phyloP scores from a whole-genome alignment of 2,797 vertebrate species.

The Poeciliopsis gracilis region DNA sequence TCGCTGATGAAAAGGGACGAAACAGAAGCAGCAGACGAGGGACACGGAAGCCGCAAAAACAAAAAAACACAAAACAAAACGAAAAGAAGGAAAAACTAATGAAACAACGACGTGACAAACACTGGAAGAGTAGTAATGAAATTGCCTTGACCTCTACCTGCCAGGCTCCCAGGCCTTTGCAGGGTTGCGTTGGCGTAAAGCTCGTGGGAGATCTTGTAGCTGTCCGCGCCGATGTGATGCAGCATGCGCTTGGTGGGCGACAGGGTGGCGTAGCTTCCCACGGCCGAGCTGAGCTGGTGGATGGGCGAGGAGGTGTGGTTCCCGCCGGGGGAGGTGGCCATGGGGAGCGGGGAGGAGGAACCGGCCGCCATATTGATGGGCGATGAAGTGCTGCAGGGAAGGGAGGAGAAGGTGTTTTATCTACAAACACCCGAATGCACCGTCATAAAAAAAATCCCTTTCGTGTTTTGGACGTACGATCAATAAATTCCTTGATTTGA shows the following conservation, averaged over 20 bases:
- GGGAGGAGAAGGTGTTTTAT: no score
- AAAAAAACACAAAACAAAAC: no score
- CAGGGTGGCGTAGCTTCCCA: conserved; percentile 96
- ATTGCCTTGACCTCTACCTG: conserved; percentile 83
- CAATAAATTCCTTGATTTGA: no score
- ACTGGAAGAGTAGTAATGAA: conserved; percentile 37
- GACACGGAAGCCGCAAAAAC: no score
- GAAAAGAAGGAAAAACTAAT: neutral
- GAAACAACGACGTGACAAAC: neutral
- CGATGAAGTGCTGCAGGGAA: conserved; percentile 88
- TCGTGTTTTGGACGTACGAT: no score
- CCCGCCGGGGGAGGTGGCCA: conserved; percentile 77
- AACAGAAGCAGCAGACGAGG: neutral
- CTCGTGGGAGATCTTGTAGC: conserved; percentile 96
- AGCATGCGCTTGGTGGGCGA: conserved; percentile 96
- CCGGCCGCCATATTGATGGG: conserved; percentile 93
- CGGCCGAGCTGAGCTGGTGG: conserved; percentile 92
- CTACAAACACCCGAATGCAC: no score
- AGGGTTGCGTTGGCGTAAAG: conserved; percentile 95
- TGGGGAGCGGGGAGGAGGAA: conserved; percentile 90
- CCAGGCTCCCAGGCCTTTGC: conserved; percentile 95
- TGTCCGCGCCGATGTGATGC: conserved; percentile 85
- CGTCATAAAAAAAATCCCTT: no score
- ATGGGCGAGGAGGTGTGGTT: conserved; percentile 88
- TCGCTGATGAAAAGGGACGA: neutral